phyloP scores from a whole-genome alignment of 2,888 invertebrate species.

The Mactromeris polynyma region DNA sequence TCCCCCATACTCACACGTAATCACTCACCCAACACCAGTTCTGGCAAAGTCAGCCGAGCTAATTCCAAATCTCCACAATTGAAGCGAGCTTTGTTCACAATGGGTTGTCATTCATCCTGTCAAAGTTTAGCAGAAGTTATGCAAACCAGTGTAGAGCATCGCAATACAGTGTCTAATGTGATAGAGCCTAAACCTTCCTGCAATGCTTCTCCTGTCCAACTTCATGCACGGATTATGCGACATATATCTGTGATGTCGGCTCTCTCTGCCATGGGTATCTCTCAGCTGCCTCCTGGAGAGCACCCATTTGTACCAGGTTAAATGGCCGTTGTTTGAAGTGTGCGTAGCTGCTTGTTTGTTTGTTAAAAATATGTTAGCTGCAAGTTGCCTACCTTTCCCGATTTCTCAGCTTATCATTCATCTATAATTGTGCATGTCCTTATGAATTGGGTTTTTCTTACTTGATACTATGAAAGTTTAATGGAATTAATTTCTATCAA shows the following conservation, averaged over 20 bases:
- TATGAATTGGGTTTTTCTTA: background rate
- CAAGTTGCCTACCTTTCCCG: background rate
- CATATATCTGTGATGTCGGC: slow-evolving; percentile 42
- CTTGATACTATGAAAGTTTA: too few species aligned
- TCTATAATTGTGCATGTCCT: background rate
- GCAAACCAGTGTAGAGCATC: background rate
- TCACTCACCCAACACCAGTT: slow-evolving; percentile 9
- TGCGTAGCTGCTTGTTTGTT: slow-evolving; percentile 24
- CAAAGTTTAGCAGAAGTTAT: background rate
- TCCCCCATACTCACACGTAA: background rate
- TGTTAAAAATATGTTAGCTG: background rate
- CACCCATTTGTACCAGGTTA: slow-evolving; percentile 47
- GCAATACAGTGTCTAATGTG: background rate
- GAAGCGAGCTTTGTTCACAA: background rate
- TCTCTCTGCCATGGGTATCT: slow-evolving; percentile 34
- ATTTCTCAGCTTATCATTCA: background rate
- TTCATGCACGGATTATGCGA: slow-evolving; percentile 53
- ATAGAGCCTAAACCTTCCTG: slow-evolving; percentile 34
- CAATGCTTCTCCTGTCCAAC: slow-evolving; percentile 54
- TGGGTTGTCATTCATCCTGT: background rate
- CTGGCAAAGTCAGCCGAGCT: background rate
- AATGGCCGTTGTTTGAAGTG: slow-evolving; percentile 48
- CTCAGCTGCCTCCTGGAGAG: slow-evolving; percentile 26
- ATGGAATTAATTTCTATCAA: too few species aligned
- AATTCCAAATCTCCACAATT: background rate